Evolutionary conservation across 2,797 vertebrate species (phyloP), one percentile per base, ranked within the genome.

Genomic region (Florisuga fusca): DNA sequence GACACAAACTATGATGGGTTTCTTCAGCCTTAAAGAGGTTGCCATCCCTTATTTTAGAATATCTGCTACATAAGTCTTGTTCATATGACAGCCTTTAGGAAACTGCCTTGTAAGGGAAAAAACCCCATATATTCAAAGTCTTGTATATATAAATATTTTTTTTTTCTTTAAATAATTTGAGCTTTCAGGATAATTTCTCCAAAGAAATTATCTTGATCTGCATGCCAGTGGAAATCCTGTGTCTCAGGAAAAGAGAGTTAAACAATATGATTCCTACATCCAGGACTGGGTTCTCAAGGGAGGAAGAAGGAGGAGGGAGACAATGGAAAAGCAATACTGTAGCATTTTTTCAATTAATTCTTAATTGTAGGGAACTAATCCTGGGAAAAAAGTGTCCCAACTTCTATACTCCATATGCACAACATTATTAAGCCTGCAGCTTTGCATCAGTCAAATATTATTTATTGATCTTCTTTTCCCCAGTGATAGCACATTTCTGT

Each of bases 71-170:
- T 78, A 94, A 91, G 31, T 64, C 38, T 51, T 93, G 84, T 68
- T 98, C 93, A 89, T 90, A 97, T 94, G 91, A 72, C n/a, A 69
- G 90, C 67, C 91, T 96, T 89, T 86, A 96, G 87, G 88, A 97
- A 96, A 94, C 9, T 78, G 63, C 75, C 76, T 67, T 89, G 21
- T 84, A 89, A 92, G 59, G 62, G 51, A 34, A 76, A 94, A 83
- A 71, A 3, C 0, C 1, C 3, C 4, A 4, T 48, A 29, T 51
- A 29, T 57, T 57, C 55, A 8, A 89, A 81, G 4, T n/a, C 7
- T 18, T 9, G 12, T 26, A 29, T 41, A 29, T 3, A 18, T 27
- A 27, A 29, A 31, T 41, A 15, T 6, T 12, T 38, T 38, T 38
- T 57, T 19, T 36, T 13, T 41, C 25, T 75, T 55, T 19, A 1